A percentile compares a stretch with the other conserved stretches of the same genome.
phyloP scores from a whole-genome alignment of 2,797 vertebrate species.

The Petrocephalus schoutedeni region DNA sequence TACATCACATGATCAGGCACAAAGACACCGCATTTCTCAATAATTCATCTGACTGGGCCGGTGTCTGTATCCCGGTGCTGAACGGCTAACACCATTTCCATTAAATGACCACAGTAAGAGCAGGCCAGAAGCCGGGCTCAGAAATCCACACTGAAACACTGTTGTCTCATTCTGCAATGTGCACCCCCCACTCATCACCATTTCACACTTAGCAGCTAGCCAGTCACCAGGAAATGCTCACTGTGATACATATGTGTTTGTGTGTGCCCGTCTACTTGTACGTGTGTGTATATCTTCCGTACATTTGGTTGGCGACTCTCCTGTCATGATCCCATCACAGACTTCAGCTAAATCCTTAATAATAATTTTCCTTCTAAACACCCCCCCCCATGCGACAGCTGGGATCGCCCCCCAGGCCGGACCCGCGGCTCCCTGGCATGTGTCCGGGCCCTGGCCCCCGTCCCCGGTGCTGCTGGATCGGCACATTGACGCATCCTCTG shows the following conservation, averaged over 20 bases:
- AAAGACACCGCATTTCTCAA: background rate
- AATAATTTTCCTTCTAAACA: background rate
- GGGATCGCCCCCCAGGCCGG: background rate
- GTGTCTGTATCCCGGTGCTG: background rate
- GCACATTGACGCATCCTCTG: slow-evolving; percentile 22
- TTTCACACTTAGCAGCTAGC: background rate
- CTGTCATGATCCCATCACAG: background rate
- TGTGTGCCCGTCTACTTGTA: too few relatives aligned
- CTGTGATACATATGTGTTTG: background rate
- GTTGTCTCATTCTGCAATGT: background rate
- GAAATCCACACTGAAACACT: background rate
- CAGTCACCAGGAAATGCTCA: background rate
- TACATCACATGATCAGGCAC: background rate
- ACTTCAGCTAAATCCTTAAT: background rate
- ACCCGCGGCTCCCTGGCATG: background rate
- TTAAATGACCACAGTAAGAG: background rate
- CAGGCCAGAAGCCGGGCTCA: background rate
- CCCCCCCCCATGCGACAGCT: background rate
- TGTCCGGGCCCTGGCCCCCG: background rate
- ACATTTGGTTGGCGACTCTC: background rate
- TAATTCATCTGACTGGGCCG: background rate
- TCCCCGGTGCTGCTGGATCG: slow-evolving; percentile 44
- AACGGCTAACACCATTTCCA: background rate
- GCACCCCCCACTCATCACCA: background rate
- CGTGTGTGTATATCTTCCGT: background rate